Evolutionary conservation across 2,888 invertebrate species (phyloP), one percentile per base, ranked within the genome.

Genomic region (Mythimna albipuncta): DNA sequence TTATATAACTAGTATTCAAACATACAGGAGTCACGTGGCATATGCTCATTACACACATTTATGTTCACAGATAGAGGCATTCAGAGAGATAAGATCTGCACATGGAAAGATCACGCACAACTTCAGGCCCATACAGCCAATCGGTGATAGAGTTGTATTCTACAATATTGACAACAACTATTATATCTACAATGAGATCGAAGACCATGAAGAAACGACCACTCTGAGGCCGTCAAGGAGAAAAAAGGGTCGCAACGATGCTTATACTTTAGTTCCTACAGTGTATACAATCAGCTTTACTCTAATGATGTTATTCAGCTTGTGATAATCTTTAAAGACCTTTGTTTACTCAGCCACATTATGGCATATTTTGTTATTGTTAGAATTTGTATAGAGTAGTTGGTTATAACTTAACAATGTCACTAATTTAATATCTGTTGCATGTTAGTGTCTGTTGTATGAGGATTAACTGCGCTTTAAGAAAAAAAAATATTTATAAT

Each of bases 81-180:
- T 98, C 90, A 97, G 98, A 61, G 96, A 97, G 80, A 94, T 98
- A 55, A 96, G 97, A 66, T 97, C 97, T 3, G 94, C 96, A 13
- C 97, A 97, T 67, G 98, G 98, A 5, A 96, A 96, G 82, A 95
- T 99, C 78, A 97, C 97, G 0, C 98, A 98, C 89, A 99, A 99
- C 92, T 98, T 98, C 91, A 97, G 99, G 19, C 98, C 98, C 0
- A 97, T 98, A 50, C 98, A 98, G 89, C 98, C 98, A 0, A 94
- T 98, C 1, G 97, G 98, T 47, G 97, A 98, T 86, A 96, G 98
- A 82, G 93, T 94, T 0, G 97, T 98, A 0, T 97, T 95, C 89
- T 97, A 97, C 87, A 97, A 97, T 77, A 92, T 97, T 2, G 96
- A 96, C 78, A 94, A 85, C 82, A 95, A 90, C 69, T 96, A 96